Base-by-base conservation (phyloP, 2,113 vertebrate species). In the Litocranius walleri region DNA sequence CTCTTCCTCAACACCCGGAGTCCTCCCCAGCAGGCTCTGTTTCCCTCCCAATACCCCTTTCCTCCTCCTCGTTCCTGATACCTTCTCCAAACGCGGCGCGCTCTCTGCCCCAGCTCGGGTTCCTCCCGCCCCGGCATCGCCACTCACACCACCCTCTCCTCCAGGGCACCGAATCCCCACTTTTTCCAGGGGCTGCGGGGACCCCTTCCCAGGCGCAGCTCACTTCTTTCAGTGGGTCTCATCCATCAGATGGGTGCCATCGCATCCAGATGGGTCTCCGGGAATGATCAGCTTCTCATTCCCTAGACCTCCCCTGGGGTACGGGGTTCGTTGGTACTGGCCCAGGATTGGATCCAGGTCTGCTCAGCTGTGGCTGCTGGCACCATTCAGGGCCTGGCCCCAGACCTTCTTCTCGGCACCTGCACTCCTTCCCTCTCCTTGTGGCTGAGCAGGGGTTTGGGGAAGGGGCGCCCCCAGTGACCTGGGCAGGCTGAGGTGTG, bases 121-220 rank as follows among this genome's bases (percentile, higher is more conserved):
- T 3, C 0, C 21, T 36, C 16, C 0, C 45, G 21, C 29, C 17
- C 14, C 2, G 17, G 29, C 3, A 23, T 19, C 52, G 12, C 61
- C 33, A 0, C 11, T 0, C 54, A n/a, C 52, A n/a, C 62, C 14
- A 15, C 74, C 11, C 36, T 33, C 6, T 15, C 43, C 33, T 64
- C n/a, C 21, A 1, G 3, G 25, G 40, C 7, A 21, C 40, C 4
- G 61, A 84, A 1, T 0, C 15, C 19, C 8, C 36, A 45, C 59
- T 87, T 91, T 71, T 29, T 15, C 29, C 67, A 17, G 74, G 5
- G 16, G 29, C 57, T 56, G 15, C 57, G 19, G 17, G 40, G 10
- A 14, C 30, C 43, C 27, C 12, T 23, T 48, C 16, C 36, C 48
- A 5, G 14, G 30, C 2, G 33, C 40, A 62, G 19, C 9, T 2